Evolutionary conservation across 2,113 vertebrate genomes (phyloP), one percentile per base, ranked within the genome.

Genomic region (Alligator mississippiensis): DNA sequence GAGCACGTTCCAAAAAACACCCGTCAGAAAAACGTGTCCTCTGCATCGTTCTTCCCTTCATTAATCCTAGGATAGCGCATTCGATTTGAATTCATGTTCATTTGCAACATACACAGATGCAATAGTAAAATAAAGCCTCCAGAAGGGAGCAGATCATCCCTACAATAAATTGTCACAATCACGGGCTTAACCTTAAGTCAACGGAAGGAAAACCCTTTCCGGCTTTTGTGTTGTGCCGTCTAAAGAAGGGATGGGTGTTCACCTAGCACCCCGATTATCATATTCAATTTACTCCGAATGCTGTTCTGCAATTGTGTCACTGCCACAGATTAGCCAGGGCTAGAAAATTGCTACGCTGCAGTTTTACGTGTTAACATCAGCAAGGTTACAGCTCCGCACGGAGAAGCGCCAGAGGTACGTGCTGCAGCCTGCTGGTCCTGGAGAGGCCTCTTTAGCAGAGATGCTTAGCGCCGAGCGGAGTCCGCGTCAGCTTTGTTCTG

Each of bases 331-430:
- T 24, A 21, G 4, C 27, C 0, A 1, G 38, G 18, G 66, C 18
- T 27, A 80, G 63, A 83, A 89, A 93, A 38, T 25, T 0, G 0
- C 66, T 60, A 27, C 0, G 0, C 18, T 78, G 66, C 47, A 0
- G 0, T 85, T 81, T 84, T 27, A 30, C 6, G 18, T 3, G 0
- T 47, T 7, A 89, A n/a, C 77, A 63, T 25, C 2, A 47, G 30
- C 2, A 15, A 83, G 18, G 79, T 38, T 22, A 2, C 1, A 0
- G n/a, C 38, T 21, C 27, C 47, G 5, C 34, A 72, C n/a, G 63
- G 17, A 6, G 22, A 72, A 78, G 57, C 10, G 17, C 9, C 34
- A 62, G 77, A 80, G 24, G 15, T 22, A 27, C 21, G 54, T 16
- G 38, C 22, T 47, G 72, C 72, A 47, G 47, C 38, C 54, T 64